A percentile compares a stretch with the other conserved stretches of the same genome.
Conservation (phyloP, 2,113 vertebrate genomes). For the Thalassoma bifasciatum region DNA sequence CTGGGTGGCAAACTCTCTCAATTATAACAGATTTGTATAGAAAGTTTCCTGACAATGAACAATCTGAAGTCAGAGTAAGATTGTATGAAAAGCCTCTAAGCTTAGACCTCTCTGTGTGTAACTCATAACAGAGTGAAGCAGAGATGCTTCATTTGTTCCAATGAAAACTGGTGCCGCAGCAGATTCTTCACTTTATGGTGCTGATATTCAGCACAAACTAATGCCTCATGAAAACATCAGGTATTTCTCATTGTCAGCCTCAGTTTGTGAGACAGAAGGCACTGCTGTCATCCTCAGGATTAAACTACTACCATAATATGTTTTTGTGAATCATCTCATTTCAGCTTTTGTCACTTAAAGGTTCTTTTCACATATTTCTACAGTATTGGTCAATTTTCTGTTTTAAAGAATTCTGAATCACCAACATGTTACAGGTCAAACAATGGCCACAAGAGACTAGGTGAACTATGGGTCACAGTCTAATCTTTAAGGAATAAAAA, state of each 20-base stretch:
- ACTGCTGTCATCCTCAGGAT: neutral
- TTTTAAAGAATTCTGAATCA: no score
- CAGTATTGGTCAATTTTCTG: no score
- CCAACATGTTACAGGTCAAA: no score
- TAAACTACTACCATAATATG: no score
- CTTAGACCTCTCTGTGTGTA: neutral
- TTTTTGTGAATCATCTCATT: no score
- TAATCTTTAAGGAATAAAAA: no score
- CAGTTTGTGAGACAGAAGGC: neutral
- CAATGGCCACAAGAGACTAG: no score
- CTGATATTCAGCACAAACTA: neutral
- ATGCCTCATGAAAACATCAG: no score
- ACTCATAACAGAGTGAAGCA: neutral
- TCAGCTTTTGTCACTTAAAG: no score
- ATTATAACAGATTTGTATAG: neutral
- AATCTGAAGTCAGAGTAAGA: neutral
- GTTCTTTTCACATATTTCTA: no score
- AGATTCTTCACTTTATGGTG: neutral
- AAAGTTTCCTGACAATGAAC: neutral
- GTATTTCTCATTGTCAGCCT: neutral
- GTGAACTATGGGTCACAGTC: no score
- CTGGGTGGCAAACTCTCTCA: conserved; percentile 15
- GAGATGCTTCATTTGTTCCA: neutral
- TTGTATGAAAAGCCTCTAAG: neutral
- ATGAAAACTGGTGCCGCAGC: no score